Evolutionary conservation across 2,888 invertebrate genomes (phyloP).

Genomic region (Globia sparganii): DNA sequence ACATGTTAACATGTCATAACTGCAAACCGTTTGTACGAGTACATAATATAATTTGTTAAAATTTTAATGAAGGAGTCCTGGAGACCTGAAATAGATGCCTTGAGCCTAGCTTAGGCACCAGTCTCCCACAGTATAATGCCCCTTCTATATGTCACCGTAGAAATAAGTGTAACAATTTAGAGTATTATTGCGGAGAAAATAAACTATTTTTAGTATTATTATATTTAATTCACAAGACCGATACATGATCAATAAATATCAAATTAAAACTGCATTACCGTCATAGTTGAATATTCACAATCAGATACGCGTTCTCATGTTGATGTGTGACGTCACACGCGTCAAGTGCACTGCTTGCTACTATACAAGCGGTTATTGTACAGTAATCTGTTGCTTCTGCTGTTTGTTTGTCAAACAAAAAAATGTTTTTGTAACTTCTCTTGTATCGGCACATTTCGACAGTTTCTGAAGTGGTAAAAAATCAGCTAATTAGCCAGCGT

Average conservation of each 20-base stretch:
- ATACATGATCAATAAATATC: background rate
- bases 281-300: conserved; percentile 10
- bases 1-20: no score
- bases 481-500: background rate
- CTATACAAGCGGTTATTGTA: background rate
- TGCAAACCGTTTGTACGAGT: no score
- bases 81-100: no score
- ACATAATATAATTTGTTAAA: no score
- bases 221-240: background rate
- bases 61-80: no score
- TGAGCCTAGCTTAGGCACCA: no score
- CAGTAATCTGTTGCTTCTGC: background rate
- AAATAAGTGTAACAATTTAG: no score
- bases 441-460: background rate
- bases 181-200: no score
- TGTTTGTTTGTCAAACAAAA: conserved; percentile 13
- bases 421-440: background rate
- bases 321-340: conserved; percentile 39
- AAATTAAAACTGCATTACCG: background rate
- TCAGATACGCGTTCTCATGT: conserved; percentile 9
- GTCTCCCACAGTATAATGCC: no score
- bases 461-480: background rate
- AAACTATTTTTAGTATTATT: no score
- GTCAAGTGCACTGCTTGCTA: conserved; percentile 26
- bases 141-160: no score